These are phyloP conservation scores for Drosophila prostipennis DNA, from an alignment of 2,888 invertebrate species.

Conservation along the genomic window DNA sequence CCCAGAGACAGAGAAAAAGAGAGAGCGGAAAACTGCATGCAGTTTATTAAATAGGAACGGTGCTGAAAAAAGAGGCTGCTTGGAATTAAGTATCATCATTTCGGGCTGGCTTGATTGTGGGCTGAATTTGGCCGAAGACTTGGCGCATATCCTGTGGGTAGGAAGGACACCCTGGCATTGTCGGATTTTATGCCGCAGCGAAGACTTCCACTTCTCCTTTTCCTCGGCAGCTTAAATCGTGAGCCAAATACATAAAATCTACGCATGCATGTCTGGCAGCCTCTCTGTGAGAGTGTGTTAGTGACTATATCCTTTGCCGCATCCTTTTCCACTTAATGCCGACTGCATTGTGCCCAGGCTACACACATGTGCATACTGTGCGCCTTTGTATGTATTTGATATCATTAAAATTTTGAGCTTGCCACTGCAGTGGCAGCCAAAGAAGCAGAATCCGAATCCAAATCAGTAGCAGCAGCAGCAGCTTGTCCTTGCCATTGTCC, in stretches of 20 bases:
- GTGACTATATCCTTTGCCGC: conserved; percentile 45
- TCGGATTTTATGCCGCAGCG: conserved; percentile 73
- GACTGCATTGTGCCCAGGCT: conserved; percentile 52
- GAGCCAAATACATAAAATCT: conserved; percentile 72
- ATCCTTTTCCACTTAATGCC: conserved; percentile 61
- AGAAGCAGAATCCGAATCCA: conserved; percentile 26
- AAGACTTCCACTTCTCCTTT: conserved; percentile 21
- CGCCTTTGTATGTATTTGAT: conserved; percentile 42
- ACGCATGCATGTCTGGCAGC: conserved; percentile 51
- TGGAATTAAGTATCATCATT: conserved; percentile 73
- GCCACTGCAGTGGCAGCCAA: conserved; percentile 44
- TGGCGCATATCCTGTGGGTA: conserved; percentile 76
- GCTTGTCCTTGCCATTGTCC: conserved; percentile 55
- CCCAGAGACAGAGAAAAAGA: not conserved
- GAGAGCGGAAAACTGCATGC: conserved; percentile 45
- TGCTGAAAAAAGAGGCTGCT: conserved; percentile 8
- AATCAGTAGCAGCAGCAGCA: conserved; percentile 19
- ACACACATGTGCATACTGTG: conserved; percentile 7
- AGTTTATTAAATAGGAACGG: conserved; percentile 72
- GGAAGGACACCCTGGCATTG: conserved; percentile 60
- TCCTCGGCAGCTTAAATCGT: conserved; percentile 62
- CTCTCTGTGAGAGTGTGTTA: not conserved
- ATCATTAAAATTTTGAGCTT: conserved; percentile 49
- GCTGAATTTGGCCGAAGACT: conserved; percentile 48
- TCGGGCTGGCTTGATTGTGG: conserved; percentile 59